Evolutionary conservation across 2,113 vertebrate genomes (phyloP).

Genomic region (Calyptomena viridis): DNA sequence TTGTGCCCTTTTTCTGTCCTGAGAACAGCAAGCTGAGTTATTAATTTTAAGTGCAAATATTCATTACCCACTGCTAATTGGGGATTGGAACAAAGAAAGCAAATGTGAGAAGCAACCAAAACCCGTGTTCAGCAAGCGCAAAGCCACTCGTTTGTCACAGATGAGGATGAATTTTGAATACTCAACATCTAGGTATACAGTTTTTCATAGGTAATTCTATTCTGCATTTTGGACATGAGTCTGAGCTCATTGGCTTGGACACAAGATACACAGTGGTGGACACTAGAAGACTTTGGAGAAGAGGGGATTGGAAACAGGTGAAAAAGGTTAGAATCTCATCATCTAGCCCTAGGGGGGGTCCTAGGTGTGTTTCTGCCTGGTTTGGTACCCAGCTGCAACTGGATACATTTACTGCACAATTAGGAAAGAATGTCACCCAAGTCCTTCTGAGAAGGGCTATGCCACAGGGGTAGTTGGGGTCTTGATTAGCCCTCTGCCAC

Average conservation of each 20-base stretch:
- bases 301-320: background rate
- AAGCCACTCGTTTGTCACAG: background rate
- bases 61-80: background rate
- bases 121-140: background rate
- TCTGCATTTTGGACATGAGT: background rate
- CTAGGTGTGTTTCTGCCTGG: background rate
- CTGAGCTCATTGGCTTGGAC: background rate
- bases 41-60: background rate
- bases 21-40: background rate
- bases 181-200: background rate
- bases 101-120: background rate
- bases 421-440: background rate
- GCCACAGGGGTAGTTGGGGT: accelerated
- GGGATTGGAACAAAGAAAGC: background rate
- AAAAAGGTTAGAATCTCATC: background rate
- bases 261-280: background rate
- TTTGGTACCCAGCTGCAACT: background rate
- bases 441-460: background rate
- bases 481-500: background rate
- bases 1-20: background rate
- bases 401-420: background rate
- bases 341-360: background rate
- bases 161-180: background rate
- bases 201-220: background rate
- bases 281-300: background rate